These are phyloP conservation scores for Biston betularia DNA, from an alignment of 2,888 invertebrate genomes.

Conservation along the genomic window DNA sequence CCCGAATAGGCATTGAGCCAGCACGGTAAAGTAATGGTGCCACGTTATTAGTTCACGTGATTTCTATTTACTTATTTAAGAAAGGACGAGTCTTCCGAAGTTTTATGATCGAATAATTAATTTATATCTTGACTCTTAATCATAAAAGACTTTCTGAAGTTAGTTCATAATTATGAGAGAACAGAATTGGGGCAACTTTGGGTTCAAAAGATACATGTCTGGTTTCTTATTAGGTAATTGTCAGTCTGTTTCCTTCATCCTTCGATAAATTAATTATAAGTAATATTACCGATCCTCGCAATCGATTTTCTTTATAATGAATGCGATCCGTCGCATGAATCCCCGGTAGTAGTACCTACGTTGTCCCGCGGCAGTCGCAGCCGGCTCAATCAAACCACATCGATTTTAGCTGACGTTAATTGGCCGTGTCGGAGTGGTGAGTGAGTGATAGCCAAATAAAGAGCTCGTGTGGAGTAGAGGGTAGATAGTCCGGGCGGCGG, in stretches of 20 bases:
- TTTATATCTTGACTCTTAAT: not conserved
- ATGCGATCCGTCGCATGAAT: constrained; percentile 9
- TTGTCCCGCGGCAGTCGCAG: constrained; percentile 20
- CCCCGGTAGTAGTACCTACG: constrained; percentile 13
- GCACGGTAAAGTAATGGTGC: not conserved
- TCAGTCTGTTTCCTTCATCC: constrained; percentile 19
- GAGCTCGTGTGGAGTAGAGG: constrained; percentile 51
- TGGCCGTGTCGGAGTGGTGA: constrained; percentile 52
- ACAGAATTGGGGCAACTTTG: not conserved
- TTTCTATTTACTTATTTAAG: not conserved
- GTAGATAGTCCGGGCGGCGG: constrained; percentile 40
- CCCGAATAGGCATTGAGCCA: constrained; percentile 9
- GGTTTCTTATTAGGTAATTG: constrained; percentile 17
- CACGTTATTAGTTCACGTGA: not conserved
- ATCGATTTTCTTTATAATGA: constrained; percentile 30
- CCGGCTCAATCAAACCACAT: constrained; percentile 38
- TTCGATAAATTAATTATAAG: constrained; percentile 10
- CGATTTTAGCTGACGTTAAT: constrained; percentile 50
- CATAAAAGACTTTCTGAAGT: not conserved
- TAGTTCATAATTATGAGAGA: not conserved
- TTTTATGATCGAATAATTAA: not conserved
- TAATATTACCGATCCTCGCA: constrained; percentile 11
- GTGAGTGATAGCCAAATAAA: constrained; percentile 63
- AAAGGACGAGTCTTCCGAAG: not conserved
- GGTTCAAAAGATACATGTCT: constrained; percentile 10